Base-by-base conservation (phyloP, 1,140 invertebrate species). In the Teleopsis dalmanni region DNA sequence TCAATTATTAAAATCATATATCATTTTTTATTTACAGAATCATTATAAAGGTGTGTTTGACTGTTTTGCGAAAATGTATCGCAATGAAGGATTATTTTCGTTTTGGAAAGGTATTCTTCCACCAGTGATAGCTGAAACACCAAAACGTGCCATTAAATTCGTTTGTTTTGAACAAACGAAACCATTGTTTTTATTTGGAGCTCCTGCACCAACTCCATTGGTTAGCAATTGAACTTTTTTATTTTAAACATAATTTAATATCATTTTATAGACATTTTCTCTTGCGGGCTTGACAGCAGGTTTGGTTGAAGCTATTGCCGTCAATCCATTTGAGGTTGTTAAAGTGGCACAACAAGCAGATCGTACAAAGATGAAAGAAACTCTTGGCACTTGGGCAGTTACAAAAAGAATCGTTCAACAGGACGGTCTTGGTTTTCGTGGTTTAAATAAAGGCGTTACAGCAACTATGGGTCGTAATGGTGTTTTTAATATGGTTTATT, bases 281-380 rank as follows among this genome's bases (percentile, higher is more conserved):
- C 68, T 91, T 55, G 87, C 92, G 56, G 93, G 92, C 44, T 72
- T 94, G 3, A 83, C 81, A 37, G 85, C 90, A 33, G 93, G 92
- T 43, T 73, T 91, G 2, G 89, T 91, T 25, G 93, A 95, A 74
- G 90, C 84, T 13, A 78, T 95, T 51, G 74, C 95, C 40, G 87
- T 95, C 0, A 95, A 94, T 75, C 92, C 92, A 1, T 95, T 95
- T 74, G 91, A 95, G 79, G 88, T 94, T 29, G 88, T 95, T 2
- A 95, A 96, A 78, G 89, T 96, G 3, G 81, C 84, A 18, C 73
- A 88, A 33, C 85, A 88, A 71, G 81, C 86, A 7, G 85, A 88
- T 65, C 73, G 77, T 29, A 62, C 72, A 3, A 59, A 46, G 33
- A 51, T 49, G 40, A 50, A 59, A 19, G 74, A 83, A 56, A 62